A percentile compares a stretch with the other conserved stretches of the same genome.
These are phyloP conservation scores for Colistium nudipinnis DNA, from an alignment of 2,113 vertebrate species.

Conservation along the genomic window DNA sequence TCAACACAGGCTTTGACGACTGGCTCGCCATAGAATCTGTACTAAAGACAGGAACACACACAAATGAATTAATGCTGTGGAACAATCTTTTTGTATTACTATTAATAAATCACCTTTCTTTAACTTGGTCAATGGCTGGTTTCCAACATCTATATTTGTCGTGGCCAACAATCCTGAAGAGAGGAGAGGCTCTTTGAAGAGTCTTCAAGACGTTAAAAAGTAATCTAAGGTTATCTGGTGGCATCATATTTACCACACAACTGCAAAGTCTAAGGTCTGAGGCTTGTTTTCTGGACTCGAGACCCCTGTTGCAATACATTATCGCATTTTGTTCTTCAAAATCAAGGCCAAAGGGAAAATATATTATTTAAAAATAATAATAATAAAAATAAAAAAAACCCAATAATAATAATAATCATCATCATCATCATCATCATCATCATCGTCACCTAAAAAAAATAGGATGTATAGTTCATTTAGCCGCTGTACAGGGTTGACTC, in stretches of 20 bases:
- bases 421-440: too few species aligned
- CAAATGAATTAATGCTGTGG: neutral
- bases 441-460: too few species aligned
- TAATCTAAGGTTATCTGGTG: neutral
- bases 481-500: neutral
- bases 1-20: conserved; percentile 93
- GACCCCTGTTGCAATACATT: neutral
- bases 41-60: conserved; percentile 77
- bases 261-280: neutral
- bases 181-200: too few species aligned
- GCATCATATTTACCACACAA: neutral
- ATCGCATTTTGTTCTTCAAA: too few species aligned
- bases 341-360: too few species aligned
- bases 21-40: conserved; percentile 93
- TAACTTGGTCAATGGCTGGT: neutral
- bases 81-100: neutral
- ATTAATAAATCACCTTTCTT: neutral
- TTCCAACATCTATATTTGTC: neutral
- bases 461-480: neutral
- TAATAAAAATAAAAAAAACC: neutral
- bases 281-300: neutral
- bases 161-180: too few species aligned
- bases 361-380: neutral
- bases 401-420: too few species aligned
- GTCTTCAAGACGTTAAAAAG: neutral